A percentile compares a stretch with the other conserved stretches of the same genome.
These are phyloP conservation scores for Serripes groenlandicus DNA, from an alignment of 2,888 invertebrate species.

Conservation along the genomic window DNA sequence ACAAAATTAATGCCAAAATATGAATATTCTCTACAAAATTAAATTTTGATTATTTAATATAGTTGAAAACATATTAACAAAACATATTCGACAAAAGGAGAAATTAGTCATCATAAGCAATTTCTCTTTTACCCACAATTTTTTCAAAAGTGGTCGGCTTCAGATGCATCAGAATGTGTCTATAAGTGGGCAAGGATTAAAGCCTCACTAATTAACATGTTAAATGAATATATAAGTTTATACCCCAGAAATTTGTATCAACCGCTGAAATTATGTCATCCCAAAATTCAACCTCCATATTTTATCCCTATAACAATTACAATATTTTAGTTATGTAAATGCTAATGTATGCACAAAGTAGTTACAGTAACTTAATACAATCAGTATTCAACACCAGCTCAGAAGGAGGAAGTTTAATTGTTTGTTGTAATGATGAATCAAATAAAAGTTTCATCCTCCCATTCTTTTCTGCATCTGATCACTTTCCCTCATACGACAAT, in stretches of 20 bases:
- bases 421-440: background rate
- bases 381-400: too few relatives aligned
- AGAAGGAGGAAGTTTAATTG: conserved; percentile 1
- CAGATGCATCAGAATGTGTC: background rate
- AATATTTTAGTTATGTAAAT: background rate
- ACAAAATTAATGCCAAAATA: too few relatives aligned
- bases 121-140: background rate
- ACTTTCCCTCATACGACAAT: too few relatives aligned
- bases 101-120: background rate
- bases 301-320: background rate
- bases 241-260: conserved; percentile 39
- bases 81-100: background rate
- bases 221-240: too few relatives aligned
- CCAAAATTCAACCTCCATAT: conserved; percentile 30
- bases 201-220: background rate
- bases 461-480: too few relatives aligned
- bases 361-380: too few relatives aligned
- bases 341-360: background rate
- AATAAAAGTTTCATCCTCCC: background rate
- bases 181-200: background rate
- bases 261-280: conserved; percentile 29
- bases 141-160: background rate
- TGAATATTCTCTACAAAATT: too few relatives aligned
- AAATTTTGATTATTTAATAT: too few relatives aligned
- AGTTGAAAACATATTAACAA: too few relatives aligned